These are phyloP conservation scores for Trypoxylon attenuatum DNA, from an alignment of 2,888 invertebrate species.

Conservation along the genomic window DNA sequence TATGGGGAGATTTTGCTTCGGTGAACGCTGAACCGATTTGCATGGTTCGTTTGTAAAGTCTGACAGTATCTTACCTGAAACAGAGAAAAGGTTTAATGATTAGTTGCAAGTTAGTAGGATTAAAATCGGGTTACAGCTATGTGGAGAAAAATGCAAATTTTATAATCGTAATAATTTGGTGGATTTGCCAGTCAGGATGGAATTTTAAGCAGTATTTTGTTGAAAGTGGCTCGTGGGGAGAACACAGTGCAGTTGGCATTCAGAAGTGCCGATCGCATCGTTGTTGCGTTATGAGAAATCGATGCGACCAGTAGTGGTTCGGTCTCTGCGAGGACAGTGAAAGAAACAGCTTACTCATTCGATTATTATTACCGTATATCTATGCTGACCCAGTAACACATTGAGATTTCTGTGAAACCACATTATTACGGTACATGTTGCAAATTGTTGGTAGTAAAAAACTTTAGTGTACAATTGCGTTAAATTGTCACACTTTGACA, in stretches of 20 bases:
- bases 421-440: slow-evolving; percentile 7
- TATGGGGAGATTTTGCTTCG: slow-evolving; percentile 48
- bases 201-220: too few relatives aligned
- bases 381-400: slow-evolving; percentile 25
- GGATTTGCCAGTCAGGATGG: too few relatives aligned
- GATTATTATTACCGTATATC: slow-evolving; percentile 4
- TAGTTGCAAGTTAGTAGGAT: too few relatives aligned
- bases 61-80: slow-evolving; percentile 47
- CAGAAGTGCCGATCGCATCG: too few relatives aligned
- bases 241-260: too few relatives aligned
- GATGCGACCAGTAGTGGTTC: slow-evolving; percentile 9
- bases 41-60: too few relatives aligned
- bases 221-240: too few relatives aligned
- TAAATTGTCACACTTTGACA: not conserved
- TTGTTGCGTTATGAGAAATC: slow-evolving; percentile 13
- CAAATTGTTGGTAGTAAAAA: not conserved
- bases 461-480: slow-evolving; percentile 2
- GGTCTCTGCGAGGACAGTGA: not conserved
- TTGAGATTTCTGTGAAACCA: slow-evolving; percentile 8
- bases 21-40: not conserved
- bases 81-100: slow-evolving; percentile 10
- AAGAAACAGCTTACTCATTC: slow-evolving; percentile 32
- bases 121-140: too few relatives aligned
- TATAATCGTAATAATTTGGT: too few relatives aligned
- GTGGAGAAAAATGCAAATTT: too few relatives aligned